Conservation (phyloP, 2,797 vertebrate genomes). For the Chelidonichthys spinosus region DNA sequence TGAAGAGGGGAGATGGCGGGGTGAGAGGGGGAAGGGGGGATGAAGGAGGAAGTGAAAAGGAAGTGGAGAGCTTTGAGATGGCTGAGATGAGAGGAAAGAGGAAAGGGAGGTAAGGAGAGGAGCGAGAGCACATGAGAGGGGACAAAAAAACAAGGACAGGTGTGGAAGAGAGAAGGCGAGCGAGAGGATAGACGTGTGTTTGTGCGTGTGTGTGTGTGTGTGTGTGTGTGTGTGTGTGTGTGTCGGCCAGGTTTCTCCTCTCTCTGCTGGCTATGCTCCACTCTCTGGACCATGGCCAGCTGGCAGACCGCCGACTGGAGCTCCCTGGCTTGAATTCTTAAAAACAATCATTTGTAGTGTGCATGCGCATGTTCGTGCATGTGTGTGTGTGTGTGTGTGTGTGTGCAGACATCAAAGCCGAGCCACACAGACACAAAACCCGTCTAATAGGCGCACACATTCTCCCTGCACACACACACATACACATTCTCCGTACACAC, state of each 20-base stretch:
- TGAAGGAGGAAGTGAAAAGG: conserved; percentile 70
- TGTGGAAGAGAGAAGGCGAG: conserved; percentile 58
- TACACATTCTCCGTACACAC: conserved; percentile 16
- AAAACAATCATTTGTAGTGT: conserved; percentile 86
- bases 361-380: conserved; percentile 48
- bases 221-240: conserved; percentile 34
- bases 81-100: conserved; percentile 66
- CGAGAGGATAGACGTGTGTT: not conserved
- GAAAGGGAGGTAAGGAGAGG: conserved; percentile 60
- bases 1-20: conserved; percentile 28
- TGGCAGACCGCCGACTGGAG: conserved; percentile 88
- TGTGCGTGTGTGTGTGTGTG: conserved; percentile 33
- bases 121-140: conserved; percentile 53
- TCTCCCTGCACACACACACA: conserved; percentile 18
- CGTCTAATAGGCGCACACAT: conserved; percentile 64
- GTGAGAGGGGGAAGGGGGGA: conserved; percentile 41
- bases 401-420: conserved; percentile 73
- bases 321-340: conserved; percentile 86
- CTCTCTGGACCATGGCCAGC: conserved; percentile 92
- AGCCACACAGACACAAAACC: conserved; percentile 75
- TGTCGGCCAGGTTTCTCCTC: conserved; percentile 73
- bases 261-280: conserved; percentile 79
- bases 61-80: conserved; percentile 73
- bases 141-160: conserved; percentile 69
- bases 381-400: conserved; percentile 50